These are phyloP conservation scores for Hydra vulgaris DNA, from an alignment of 30 jellyfish, hydroid and myxozoan species.

Conservation along the genomic window DNA sequence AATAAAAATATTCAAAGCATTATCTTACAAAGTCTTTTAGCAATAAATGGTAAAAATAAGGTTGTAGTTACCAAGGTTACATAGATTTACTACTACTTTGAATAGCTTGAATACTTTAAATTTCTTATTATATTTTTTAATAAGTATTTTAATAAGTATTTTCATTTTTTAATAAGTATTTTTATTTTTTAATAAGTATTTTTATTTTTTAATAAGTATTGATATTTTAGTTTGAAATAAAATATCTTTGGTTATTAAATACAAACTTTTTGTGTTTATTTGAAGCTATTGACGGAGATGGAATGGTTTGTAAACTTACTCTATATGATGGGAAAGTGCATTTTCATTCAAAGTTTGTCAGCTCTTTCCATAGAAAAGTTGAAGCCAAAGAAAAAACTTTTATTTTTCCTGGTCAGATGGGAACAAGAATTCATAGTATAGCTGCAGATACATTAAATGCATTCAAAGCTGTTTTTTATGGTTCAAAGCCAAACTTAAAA, in stretches of 20 bases:
- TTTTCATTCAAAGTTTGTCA: slow-evolving; percentile 78
- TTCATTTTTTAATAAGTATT: too few species aligned
- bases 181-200: too few species aligned
- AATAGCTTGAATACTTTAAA: too few species aligned
- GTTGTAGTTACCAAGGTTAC: too few species aligned
- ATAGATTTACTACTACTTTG: too few species aligned
- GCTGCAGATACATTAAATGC: slow-evolving; percentile 58
- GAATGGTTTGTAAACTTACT: slow-evolving; percentile 79
- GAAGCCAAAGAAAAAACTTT: slow-evolving; percentile 53
- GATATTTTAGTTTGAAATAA: too few species aligned
- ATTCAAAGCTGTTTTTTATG: slow-evolving; percentile 45
- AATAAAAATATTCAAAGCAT: too few species aligned
- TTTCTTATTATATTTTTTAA: too few species aligned
- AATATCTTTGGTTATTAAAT: not conserved
- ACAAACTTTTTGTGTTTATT: not conserved
- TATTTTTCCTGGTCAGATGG: slow-evolving; percentile 94
- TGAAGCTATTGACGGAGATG: slow-evolving; percentile 98
- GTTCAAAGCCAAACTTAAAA: slow-evolving; percentile 32
- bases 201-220: too few species aligned
- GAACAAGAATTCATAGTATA: slow-evolving; percentile 49
- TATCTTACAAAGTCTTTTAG: too few species aligned
- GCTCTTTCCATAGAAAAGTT: slow-evolving; percentile 47
- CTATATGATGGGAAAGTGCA: slow-evolving; percentile 72
- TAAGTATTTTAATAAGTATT: too few species aligned
- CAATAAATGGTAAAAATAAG: too few species aligned